Conservation (phyloP, 2,888 invertebrate genomes). For the Tillus elongatus region DNA sequence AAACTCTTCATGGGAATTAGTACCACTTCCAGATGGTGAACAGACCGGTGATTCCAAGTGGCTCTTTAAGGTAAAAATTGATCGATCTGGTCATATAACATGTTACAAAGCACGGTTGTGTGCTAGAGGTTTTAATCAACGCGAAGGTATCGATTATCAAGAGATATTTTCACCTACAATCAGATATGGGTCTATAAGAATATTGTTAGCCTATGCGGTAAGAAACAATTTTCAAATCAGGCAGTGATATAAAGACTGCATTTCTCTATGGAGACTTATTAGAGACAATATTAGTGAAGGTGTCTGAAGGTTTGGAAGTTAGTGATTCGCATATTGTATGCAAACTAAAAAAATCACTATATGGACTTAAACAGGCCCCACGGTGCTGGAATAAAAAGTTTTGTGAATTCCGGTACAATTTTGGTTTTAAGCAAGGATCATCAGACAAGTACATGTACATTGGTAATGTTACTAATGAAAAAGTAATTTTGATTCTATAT, state of each 20-base stretch:
- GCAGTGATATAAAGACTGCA: slow-evolving; percentile 3
- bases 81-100: slow-evolving; percentile 20
- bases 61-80: slow-evolving; percentile 17
- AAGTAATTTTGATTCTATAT: slow-evolving; percentile 12
- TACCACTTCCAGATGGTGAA: slow-evolving; percentile 13
- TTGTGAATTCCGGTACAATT: too few relatives aligned
- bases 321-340: too few relatives aligned
- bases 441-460: too few relatives aligned
- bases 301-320: too few relatives aligned
- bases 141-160: slow-evolving; percentile 9
- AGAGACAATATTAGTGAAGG: too few relatives aligned
- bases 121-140: slow-evolving; percentile 23
- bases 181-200: slow-evolving; percentile 4
- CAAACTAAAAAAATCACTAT: too few relatives aligned
- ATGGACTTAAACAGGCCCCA: not conserved
- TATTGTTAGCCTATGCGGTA: not conserved
- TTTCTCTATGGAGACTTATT: slow-evolving; percentile 4
- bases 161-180: not conserved
- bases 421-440: too few relatives aligned
- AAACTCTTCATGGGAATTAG: slow-evolving; percentile 19
- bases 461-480: too few relatives aligned
- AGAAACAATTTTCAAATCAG: not conserved
- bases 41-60: slow-evolving; percentile 13
- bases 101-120: slow-evolving; percentile 27
- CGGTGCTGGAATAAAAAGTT: not conserved